Base-by-base conservation (phyloP, 2,888 invertebrate species). In the Mesochorus sp. region DNA sequence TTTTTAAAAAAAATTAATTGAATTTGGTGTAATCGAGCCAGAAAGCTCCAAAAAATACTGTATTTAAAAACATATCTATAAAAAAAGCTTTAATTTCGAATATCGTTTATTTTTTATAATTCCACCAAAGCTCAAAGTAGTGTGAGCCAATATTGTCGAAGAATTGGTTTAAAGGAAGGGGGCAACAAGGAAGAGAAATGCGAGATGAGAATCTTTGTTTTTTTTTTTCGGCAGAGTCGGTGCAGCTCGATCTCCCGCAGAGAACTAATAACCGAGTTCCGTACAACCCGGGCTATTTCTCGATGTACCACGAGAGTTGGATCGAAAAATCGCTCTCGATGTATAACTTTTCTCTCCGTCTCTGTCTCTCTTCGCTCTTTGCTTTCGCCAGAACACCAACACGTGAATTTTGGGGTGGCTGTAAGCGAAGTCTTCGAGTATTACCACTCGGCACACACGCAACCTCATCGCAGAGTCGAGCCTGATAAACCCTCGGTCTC, bases 231-330 rank as follows among this genome's bases (percentile, higher is more conserved):
- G 49, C 53, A 51, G 59, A 71, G 31, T 59, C 44, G 42, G 68
- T 62, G 67, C 53, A 72, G 72, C 64, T 64, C 37, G 78, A 85
- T 84, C 85, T 82, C 85, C 88, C 87, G 88, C 85, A 76, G 89
- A 86, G 89, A 89, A 87, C 89, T 89, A 90, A 90, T 90, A 89
- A 90, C 87, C 86, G 86, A 88, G 87, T 88, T 84, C 82, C 78
- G 81, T 83, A 39, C 51, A 62, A 64, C 59, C 55, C 78, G 57
- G n/a, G 74, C 49, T 64, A 66, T 79, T 67, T 51, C 61, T 37
- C 28, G 61, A 75, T 76, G 57, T 61, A 75, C 72, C 53, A 51
- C 64, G 47, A 61, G 66, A 79, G 59, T 55, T 64, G 53, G 66
- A 74, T 79, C 66, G 66, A 79, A 75, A 78, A 74, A 71, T 78